phyloP scores from a whole-genome alignment of 1,140 invertebrate species.

The Adelges cooleyi region DNA sequence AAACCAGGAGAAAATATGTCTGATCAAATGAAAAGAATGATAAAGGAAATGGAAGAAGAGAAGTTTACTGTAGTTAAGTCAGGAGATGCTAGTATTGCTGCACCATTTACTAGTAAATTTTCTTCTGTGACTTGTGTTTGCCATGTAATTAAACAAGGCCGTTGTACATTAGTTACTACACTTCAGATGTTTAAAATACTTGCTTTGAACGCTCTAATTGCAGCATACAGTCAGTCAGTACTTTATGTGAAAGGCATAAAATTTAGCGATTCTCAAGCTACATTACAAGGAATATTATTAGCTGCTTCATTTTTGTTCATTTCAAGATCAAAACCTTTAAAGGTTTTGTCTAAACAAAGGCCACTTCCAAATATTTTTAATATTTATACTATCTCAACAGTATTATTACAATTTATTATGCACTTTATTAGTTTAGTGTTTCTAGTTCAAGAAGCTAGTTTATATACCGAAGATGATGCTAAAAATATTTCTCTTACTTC shows the following conservation, averaged over 20 bases:
- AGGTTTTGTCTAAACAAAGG: constrained; percentile 76
- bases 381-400: constrained; percentile 90
- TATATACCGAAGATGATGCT: constrained; percentile 9
- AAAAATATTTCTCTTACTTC: neutral
- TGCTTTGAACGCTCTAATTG: constrained; percentile 92
- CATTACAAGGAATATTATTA: constrained; percentile 83
- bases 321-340: constrained; percentile 93
- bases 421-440: constrained; percentile 88
- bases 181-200: constrained; percentile 99
- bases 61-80: constrained; percentile 79
- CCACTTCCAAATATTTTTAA: constrained; percentile 99
- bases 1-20: constrained; percentile 23
- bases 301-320: constrained; percentile 97
- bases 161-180: constrained; percentile 96
- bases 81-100: constrained; percentile 97
- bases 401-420: constrained; percentile 86
- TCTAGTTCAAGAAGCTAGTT: constrained; percentile 67
- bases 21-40: constrained; percentile 54
- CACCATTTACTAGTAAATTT: constrained; percentile 95
- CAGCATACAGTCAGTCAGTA: constrained; percentile 97
- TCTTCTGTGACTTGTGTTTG: constrained; percentile 96
- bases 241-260: constrained; percentile 97
- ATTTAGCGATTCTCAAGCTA: constrained; percentile 94
- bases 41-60: constrained; percentile 89
- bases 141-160: constrained; percentile 97